phyloP scores from a whole-genome alignment of 2,888 invertebrate genomes.

The Fragum fragum region DNA sequence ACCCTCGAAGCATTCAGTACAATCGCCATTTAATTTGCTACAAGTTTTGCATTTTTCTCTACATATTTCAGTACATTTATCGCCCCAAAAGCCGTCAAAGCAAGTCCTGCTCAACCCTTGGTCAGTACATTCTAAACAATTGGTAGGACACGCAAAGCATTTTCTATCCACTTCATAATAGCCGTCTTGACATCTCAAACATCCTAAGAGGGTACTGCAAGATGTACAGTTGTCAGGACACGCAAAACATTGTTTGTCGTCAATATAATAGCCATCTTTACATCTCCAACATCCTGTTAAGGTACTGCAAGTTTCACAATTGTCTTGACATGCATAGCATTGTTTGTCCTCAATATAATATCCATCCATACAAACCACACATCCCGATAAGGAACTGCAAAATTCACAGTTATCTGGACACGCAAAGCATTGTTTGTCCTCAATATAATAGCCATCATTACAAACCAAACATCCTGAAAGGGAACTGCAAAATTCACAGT shows the following conservation, averaged over 20 bases:
- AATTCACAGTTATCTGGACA: neutral
- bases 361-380: neutral
- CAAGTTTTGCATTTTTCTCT: neutral
- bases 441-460: neutral
- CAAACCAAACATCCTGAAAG: neutral
- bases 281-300: neutral
- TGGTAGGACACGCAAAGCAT: neutral
- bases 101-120: neutral
- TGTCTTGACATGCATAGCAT: neutral
- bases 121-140: neutral
- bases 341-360: neutral
- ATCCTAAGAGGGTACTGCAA: neutral
- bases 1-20: neutral
- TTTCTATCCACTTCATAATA: neutral
- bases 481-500: neutral
- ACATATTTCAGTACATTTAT: neutral
- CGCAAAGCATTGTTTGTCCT: neutral
- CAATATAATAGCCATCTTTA: neutral
- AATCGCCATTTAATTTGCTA: neutral
- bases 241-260: neutral
- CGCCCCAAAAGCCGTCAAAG: neutral
- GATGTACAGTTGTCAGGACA: neutral
- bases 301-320: neutral
- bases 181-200: neutral
- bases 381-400: neutral